Conservation (phyloP, 1,140 invertebrate genomes). For the Bombus consobrinus region DNA sequence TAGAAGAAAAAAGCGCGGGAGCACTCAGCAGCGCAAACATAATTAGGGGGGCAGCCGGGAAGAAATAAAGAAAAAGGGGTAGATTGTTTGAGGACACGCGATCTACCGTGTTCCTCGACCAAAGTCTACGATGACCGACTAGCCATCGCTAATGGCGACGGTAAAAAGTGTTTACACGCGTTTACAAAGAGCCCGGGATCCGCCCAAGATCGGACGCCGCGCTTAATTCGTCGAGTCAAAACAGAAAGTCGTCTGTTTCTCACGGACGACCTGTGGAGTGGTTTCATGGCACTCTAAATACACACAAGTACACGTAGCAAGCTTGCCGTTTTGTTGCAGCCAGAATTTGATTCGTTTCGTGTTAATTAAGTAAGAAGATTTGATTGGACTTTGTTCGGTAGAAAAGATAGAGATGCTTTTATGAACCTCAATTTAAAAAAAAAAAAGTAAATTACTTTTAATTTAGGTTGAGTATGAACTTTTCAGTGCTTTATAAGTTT, state of each 20-base stretch:
- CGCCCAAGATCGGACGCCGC: constrained; percentile 63
- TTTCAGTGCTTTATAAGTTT: too few species aligned
- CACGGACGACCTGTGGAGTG: constrained; percentile 23
- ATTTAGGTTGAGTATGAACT: too few species aligned
- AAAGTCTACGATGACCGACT: constrained; percentile 68
- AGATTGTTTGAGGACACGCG: constrained; percentile 79
- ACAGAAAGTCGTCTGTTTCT: constrained; percentile 46
- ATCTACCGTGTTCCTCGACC: constrained; percentile 67
- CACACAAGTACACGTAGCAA: neutral
- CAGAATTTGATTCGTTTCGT: neutral
- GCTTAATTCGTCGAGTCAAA: constrained; percentile 44
- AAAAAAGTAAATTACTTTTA: too few species aligned
- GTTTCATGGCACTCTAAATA: constrained; percentile 4
- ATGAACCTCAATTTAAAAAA: neutral
- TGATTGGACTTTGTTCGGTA: neutral
- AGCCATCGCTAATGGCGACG: constrained; percentile 77
- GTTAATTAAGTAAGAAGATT: too few species aligned
- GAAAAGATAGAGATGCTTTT: neutral
- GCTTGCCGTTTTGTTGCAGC: neutral
- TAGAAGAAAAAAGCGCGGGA: constrained; percentile 71
- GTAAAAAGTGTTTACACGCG: constrained; percentile 74
- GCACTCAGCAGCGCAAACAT: constrained; percentile 77
- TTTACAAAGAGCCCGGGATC: constrained; percentile 65
- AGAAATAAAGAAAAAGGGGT: constrained; percentile 76
- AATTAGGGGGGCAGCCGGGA: constrained; percentile 74